Percentiles rank a stretch among this genome's conserved stretches.
These are phyloP conservation scores for Dendronephthya gigantea DNA, from an alignment of 64 coral and sea anemone species.

Conservation along the genomic window DNA sequence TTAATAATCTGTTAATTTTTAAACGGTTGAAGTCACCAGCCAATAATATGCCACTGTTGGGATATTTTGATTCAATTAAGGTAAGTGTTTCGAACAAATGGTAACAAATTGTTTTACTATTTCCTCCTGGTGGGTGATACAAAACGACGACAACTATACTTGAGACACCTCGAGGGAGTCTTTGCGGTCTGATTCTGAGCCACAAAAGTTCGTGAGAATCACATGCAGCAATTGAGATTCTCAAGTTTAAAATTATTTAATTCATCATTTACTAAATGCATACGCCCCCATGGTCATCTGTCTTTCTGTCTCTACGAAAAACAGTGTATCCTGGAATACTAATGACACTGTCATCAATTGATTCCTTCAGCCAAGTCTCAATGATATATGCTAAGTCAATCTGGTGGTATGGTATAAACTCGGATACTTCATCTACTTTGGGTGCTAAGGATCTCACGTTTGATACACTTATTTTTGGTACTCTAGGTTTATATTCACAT, in stretches of 20 bases:
- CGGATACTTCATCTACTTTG: not conserved
- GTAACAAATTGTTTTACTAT: slow-evolving; percentile 2
- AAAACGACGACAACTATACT: not conserved
- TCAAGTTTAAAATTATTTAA: not conserved
- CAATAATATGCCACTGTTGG: slow-evolving; percentile 19
- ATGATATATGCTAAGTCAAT: not conserved
- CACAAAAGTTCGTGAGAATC: not conserved
- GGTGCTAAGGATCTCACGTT: not conserved
- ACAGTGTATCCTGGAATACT: not conserved
- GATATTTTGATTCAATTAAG: slow-evolving; percentile 23
- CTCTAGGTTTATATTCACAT: not conserved
- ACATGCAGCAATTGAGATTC: not conserved
- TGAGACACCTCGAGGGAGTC: not conserved
- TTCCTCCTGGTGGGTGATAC: not conserved
- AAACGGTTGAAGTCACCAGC: slow-evolving; percentile 12
- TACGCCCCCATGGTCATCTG: not conserved
- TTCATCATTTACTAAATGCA: not conserved
- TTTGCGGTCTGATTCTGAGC: not conserved
- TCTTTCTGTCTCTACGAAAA: not conserved
- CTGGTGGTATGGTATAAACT: not conserved
- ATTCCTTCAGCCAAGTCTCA: not conserved
- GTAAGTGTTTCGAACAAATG: slow-evolving; percentile 29
- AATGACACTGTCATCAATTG: not conserved
- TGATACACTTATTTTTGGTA: not conserved
- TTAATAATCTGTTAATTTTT: not conserved